Evolutionary conservation across 2,888 invertebrate species (phyloP).

Genomic region (Nomada hirtipes): DNA sequence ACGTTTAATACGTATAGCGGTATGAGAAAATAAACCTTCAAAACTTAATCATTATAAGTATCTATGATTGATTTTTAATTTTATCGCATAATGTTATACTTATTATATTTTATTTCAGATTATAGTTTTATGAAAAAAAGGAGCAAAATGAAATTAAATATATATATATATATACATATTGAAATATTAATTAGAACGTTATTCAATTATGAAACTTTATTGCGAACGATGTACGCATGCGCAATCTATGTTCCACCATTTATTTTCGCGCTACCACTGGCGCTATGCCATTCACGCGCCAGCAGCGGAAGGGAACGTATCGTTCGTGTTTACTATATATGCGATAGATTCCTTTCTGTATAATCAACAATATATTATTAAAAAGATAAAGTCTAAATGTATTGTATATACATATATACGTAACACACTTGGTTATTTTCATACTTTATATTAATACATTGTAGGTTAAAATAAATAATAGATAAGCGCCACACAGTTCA

Average conservation of each 20-base stretch:
- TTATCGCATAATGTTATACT: slow-evolving; percentile 5
- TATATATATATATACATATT: no score
- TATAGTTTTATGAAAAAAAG: slow-evolving; percentile 4
- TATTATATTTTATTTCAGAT: slow-evolving; percentile 8
- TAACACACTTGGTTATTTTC: slow-evolving; percentile 15
- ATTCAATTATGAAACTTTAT: neutral
- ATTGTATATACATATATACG: slow-evolving; percentile 7
- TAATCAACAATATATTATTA: neutral
- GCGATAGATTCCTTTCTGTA: neutral
- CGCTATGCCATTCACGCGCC: slow-evolving; percentile 29
- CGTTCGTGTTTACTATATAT: neutral
- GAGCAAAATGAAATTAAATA: neutral
- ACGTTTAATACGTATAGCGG: slow-evolving; percentile 38
- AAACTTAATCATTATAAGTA: slow-evolving; percentile 21
- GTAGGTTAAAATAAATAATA: slow-evolving; percentile 9
- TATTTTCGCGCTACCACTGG: slow-evolving; percentile 13
- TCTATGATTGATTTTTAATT: neutral
- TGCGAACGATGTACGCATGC: slow-evolving; percentile 30
- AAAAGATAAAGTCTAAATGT: slow-evolving; percentile 9
- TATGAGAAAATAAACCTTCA: slow-evolving; percentile 30
- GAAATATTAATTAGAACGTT: slow-evolving; percentile 1
- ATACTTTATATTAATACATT: slow-evolving; percentile 1
- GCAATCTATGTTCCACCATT: neutral
- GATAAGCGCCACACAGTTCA: neutral
- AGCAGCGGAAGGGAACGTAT: neutral